Conservation (phyloP, 2,888 invertebrate genomes). For the Taenaris catops region DNA sequence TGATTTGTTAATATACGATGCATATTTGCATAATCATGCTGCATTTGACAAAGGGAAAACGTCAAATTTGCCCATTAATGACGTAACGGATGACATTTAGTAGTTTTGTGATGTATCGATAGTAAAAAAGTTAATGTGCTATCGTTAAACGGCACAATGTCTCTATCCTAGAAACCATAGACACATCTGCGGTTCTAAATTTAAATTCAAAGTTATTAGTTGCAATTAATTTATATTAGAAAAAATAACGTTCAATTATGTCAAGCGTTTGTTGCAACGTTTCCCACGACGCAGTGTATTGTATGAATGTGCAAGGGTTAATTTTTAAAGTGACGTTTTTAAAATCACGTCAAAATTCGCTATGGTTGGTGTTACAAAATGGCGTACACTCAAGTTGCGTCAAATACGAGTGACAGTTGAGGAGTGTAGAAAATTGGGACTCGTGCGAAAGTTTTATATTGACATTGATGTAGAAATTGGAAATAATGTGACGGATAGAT, state of each 20-base stretch:
- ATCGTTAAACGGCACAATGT: slow-evolving; percentile 42
- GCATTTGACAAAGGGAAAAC: slow-evolving; percentile 36
- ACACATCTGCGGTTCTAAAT: slow-evolving; percentile 52
- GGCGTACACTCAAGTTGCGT: slow-evolving; percentile 53
- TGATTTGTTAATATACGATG: slow-evolving; percentile 69
- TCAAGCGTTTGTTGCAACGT: slow-evolving; percentile 18
- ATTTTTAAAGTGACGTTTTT: slow-evolving; percentile 61
- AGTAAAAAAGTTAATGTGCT: slow-evolving; percentile 51
- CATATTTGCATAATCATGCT: slow-evolving; percentile 61
- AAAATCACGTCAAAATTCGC: slow-evolving; percentile 63
- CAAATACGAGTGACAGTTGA: slow-evolving; percentile 66
- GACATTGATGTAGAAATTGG: slow-evolving; percentile 27
- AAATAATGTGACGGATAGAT: slow-evolving; percentile 35
- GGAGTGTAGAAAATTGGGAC: slow-evolving; percentile 55
- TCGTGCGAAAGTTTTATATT: slow-evolving; percentile 57
- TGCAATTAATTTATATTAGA: slow-evolving; percentile 24
- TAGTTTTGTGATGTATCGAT: slow-evolving; percentile 58
- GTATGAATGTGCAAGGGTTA: slow-evolving; percentile 53
- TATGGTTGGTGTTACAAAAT: slow-evolving; percentile 50
- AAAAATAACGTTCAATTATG: slow-evolving; percentile 6
- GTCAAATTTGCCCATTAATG: slow-evolving; percentile 38
- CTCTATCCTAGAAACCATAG: slow-evolving; percentile 34
- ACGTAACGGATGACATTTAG: slow-evolving; percentile 60
- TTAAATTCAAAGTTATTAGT: slow-evolving; percentile 27
- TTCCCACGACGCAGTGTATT: slow-evolving; percentile 45